These are phyloP conservation scores for Gallinago paraguaiae DNA, from an alignment of 2,113 vertebrate species.

Conservation along the genomic window DNA sequence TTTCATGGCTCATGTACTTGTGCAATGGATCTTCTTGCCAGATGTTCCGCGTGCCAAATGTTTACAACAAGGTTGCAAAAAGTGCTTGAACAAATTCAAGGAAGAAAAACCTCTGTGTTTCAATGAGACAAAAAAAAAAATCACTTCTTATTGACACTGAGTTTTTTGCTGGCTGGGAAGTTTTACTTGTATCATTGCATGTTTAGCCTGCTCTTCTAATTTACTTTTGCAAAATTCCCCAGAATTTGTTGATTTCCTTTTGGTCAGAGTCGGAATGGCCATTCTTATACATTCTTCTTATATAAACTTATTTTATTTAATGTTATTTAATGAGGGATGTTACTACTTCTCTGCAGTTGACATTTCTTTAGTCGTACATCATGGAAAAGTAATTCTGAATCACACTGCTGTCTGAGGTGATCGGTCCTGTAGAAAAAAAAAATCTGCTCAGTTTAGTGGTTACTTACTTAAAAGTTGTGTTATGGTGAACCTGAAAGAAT, in stretches of 20 bases:
- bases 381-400: neutral
- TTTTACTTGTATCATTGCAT: neutral
- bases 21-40: rapidly evolving
- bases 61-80: neutral
- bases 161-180: neutral
- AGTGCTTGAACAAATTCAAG: neutral
- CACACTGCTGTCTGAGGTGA: neutral
- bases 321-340: neutral
- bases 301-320: neutral
- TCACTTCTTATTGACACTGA: too few species aligned
- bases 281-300: neutral
- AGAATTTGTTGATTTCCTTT: neutral
- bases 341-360: neutral
- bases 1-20: rapidly evolving
- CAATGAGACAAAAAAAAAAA: neutral
- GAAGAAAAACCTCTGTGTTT: neutral
- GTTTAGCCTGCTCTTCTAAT: neutral
- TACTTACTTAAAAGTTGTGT: neutral
- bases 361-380: neutral
- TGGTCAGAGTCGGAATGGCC: neutral
- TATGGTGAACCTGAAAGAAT: neutral
- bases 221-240: neutral
- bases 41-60: rapidly evolving
- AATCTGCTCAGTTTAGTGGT: neutral
- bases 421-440: neutral